Base-by-base conservation (phyloP, 2,113 vertebrate genomes). In the Spea multiplicata region DNA sequence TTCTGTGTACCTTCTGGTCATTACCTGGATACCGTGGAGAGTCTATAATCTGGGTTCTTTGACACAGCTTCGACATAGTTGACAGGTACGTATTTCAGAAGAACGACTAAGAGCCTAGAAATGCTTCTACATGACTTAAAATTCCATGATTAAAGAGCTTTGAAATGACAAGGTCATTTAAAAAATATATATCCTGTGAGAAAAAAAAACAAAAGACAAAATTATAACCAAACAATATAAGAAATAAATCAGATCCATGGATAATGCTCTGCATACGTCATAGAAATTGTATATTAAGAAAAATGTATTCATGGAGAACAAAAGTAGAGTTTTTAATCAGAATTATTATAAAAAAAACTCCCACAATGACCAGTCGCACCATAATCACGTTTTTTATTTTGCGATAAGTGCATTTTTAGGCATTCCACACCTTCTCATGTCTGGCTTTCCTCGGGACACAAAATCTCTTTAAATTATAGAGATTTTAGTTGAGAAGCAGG, bases 1-100 rank as follows among this genome's bases (percentile, higher is more conserved):
- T 72, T 72, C 68, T 8, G 6, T 46, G 46, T 72, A 10, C 75
- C 52, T 69, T 73, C 4, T 5, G 30, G 69, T 55, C 44, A 72
- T 72, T 65, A 53, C 59, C 59, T 49, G 71, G 30, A 47, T 44
- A 48, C 14, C 17, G 69, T 17, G 69, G 4, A n/a, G 48, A 55
- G 47, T 55, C n/a, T 78, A 46, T 71, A 78, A 78, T 65, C 49
- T 53, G 59, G 72, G 48, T 64, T 46, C 76, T 78, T 72, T 66
- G 69, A 78, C 76, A 72, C 44, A 12, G 48, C 5, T 5, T 44
- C 55, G 69, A 65, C 48, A 78, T 72, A 64, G 76, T 78, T 72
- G 76, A 72, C 48, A 72, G 66, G 48, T 78, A 46, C 59, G 55
- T 48, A 66, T 78, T 78, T 69, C 50, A 59, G 45, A 69, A 76